phyloP scores from a whole-genome alignment of 2,888 invertebrate species.

The Stenurella melanura region DNA sequence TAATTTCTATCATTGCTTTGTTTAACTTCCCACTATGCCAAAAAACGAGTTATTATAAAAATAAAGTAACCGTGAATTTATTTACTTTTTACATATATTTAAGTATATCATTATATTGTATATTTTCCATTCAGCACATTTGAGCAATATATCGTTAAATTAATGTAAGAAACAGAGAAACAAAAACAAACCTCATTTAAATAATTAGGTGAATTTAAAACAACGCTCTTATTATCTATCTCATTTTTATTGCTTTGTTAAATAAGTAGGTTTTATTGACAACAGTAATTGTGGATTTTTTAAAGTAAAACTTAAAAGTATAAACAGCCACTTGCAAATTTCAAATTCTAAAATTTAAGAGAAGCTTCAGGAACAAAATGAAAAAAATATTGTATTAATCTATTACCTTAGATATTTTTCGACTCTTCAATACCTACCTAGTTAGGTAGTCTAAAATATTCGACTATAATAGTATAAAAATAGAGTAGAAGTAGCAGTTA shows the following conservation, averaged over 20 bases:
- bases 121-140: not conserved
- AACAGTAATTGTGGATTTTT: not conserved
- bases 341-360: too few relatives aligned
- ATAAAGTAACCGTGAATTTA: not conserved
- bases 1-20: too few relatives aligned
- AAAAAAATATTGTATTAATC: too few relatives aligned
- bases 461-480: too few relatives aligned
- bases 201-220: conserved; percentile 4
- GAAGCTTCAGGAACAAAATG: too few relatives aligned
- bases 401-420: too few relatives aligned
- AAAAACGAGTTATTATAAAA: not conserved
- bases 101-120: not conserved
- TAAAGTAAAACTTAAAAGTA: not conserved
- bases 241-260: conserved; percentile 25
- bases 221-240: conserved; percentile 3
- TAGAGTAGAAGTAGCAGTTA: too few relatives aligned
- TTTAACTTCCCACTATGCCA: too few relatives aligned
- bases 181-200: not conserved
- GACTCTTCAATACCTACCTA: too few relatives aligned
- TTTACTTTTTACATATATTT: not conserved
- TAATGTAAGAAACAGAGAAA: not conserved
- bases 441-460: too few relatives aligned
- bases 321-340: not conserved
- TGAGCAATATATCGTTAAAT: not conserved
- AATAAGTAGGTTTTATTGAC: conserved; percentile 7